Evolutionary conservation across 2,113 vertebrate species (phyloP).

Genomic region (Pelusios castaneus): DNA sequence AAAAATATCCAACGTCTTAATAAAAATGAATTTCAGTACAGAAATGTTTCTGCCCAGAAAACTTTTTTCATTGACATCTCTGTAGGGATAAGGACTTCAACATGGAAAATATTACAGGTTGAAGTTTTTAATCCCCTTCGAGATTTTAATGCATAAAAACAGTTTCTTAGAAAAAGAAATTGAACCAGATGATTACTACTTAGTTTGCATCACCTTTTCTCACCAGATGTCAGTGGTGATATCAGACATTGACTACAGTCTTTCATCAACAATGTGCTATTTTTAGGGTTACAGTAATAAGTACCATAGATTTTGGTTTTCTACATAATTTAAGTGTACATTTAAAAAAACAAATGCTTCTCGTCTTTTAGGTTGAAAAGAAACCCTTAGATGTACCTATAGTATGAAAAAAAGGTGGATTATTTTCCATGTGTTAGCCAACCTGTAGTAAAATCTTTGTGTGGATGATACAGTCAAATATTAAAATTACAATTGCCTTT

Average conservation of each 20-base stretch:
- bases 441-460: not conserved
- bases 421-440: not conserved
- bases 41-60: not conserved
- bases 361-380: not conserved
- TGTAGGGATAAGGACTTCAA: not conserved
- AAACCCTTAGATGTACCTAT: not conserved
- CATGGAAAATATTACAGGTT: not conserved
- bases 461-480: not conserved
- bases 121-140: not conserved
- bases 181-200: not conserved
- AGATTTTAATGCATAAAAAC: conserved; percentile 4
- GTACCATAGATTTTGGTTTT: not conserved
- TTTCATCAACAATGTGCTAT: not conserved
- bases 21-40: not conserved
- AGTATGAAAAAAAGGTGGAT: not conserved
- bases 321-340: not conserved
- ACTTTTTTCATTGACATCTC: not conserved
- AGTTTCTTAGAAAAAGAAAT: not conserved
- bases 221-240: fast-evolving
- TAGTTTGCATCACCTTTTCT: not conserved
- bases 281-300: not conserved
- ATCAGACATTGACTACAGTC: not conserved
- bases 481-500: not conserved
- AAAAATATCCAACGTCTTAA: not conserved
- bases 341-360: not conserved